Base-by-base conservation (phyloP, 2,797 vertebrate species). In the Melopsittacus undulatus region DNA sequence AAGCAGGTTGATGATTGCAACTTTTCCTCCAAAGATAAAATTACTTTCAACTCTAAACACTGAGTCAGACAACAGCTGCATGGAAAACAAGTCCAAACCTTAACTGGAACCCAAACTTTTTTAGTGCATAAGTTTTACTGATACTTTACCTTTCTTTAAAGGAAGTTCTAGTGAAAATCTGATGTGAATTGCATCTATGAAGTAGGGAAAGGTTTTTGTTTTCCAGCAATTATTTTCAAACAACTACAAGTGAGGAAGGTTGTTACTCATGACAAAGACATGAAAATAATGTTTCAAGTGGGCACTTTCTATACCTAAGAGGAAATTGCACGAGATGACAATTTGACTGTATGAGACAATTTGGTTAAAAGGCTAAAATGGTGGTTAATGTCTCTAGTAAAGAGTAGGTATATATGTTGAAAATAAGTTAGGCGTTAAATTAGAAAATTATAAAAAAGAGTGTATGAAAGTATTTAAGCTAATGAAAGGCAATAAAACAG, bases 21-120 rank as follows among this genome's bases (percentile, higher is more conserved):
- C n/a, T 87, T 94, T 43, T 82, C 29, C 78, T 72, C 70, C 23
- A 89, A 93, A 88, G 23, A 68, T 24, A 83, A 91, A 81, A 70
- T 79, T 75, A 30, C 26, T 51, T 90, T 72, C 42, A 54, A 29
- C n/a, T 78, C 59, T 52, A 19, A 69, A 67, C 45, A 73, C 8
- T 4, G 10, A 86, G 40, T 70, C 45, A 88, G 38, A 56, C 7
- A 68, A 70, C 29, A 87, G 36, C 13, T 87, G 16, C 20, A 75
- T 6, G 89, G 10, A 29, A 89, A 89, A 78, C 5, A 24, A 84
- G 16, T 11, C 8, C 5, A 5, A 61, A 80, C 56, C 46, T 52
- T 61, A 51, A 74, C 16, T 23, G 24, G 21, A 88, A 52, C 66
- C 23, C 20, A 68, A 48, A 48, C 12, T 52, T 67, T 27, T 42